Base-by-base conservation (phyloP, 2,113 vertebrate species). In the Pseudolaguvia tuberculata region DNA sequence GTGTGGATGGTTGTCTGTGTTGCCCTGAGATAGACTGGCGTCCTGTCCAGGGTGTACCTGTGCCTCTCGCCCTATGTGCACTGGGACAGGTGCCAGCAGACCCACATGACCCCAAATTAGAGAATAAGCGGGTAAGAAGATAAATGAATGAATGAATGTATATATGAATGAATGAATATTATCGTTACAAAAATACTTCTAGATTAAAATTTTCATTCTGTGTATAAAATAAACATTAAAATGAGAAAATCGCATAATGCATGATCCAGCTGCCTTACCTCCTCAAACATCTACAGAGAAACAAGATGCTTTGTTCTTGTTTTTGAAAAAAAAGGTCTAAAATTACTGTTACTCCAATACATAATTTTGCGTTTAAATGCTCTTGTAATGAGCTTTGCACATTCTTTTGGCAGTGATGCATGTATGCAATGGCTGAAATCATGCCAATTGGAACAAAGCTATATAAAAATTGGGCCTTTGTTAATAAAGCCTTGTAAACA, bases 111-210 rank as follows among this genome's bases (percentile, higher is more conserved):
- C n/a, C n/a, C n/a, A n/a, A n/a, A n/a, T n/a, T n/a, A n/a, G n/a
- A n/a, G n/a, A n/a, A n/a, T n/a, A n/a, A n/a, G n/a, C n/a, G n/a
- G n/a, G n/a, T n/a, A n/a, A n/a, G n/a, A n/a, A n/a, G n/a, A n/a
- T n/a, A n/a, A n/a, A n/a, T n/a, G n/a, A n/a, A n/a, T n/a, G n/a
- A n/a, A n/a, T n/a, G n/a, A n/a, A n/a, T n/a, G n/a, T n/a, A n/a
- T n/a, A n/a, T n/a, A n/a, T n/a, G n/a, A n/a, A n/a, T n/a, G n/a
- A n/a, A n/a, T n/a, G n/a, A n/a, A n/a, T n/a, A n/a, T n/a, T n/a
- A n/a, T n/a, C 80, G 88, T 70, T 23, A 52, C 87, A 87, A 88
- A 89, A 88, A 86, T 81, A 89, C 86, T 13, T 75, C 67, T 71
- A 56, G 80, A 86, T 88, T 70, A 83, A 88, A 86, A 80, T 89